A percentile compares a stretch with the other conserved stretches of the same genome.
phyloP scores from a whole-genome alignment of 2,113 vertebrate species.

The Melanostigma gelatinosum region DNA sequence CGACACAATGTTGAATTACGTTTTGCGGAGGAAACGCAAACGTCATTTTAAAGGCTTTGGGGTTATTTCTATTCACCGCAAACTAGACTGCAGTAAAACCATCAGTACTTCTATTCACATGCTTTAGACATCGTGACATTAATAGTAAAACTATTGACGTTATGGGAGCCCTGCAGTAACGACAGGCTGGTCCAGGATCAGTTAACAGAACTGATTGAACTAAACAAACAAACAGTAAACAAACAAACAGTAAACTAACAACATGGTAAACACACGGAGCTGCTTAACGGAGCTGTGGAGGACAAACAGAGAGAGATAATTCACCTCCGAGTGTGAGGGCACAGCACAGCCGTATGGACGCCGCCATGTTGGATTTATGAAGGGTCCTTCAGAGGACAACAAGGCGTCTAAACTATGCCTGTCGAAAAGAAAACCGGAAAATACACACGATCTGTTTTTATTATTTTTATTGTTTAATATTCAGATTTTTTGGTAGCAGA shows the following conservation, averaged over 20 bases:
- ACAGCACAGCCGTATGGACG: conserved; percentile 64
- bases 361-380: conserved; percentile 73
- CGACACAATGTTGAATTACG: background rate
- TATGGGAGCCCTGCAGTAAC: background rate
- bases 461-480: background rate
- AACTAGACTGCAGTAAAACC: background rate
- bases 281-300: fast-evolving
- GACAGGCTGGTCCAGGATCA: background rate
- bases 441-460: background rate
- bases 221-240: background rate
- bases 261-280: fast-evolving
- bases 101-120: too few species aligned
- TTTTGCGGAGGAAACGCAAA: background rate
- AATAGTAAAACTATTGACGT: background rate
- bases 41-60: background rate
- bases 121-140: background rate
- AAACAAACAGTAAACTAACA: fast-evolving
- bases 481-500: background rate
- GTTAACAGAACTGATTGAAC: background rate
- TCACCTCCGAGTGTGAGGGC: conserved; percentile 71
- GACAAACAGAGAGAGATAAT: background rate
- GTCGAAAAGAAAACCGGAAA: background rate
- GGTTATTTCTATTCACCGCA: background rate
- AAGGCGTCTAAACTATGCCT: conserved; percentile 51
- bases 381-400: conserved; percentile 58